A percentile compares a stretch with the other conserved stretches of the same genome.
These are phyloP conservation scores for Pomphorhynchus laevis DNA, from an alignment of 1,140 invertebrate genomes.

Conservation along the genomic window DNA sequence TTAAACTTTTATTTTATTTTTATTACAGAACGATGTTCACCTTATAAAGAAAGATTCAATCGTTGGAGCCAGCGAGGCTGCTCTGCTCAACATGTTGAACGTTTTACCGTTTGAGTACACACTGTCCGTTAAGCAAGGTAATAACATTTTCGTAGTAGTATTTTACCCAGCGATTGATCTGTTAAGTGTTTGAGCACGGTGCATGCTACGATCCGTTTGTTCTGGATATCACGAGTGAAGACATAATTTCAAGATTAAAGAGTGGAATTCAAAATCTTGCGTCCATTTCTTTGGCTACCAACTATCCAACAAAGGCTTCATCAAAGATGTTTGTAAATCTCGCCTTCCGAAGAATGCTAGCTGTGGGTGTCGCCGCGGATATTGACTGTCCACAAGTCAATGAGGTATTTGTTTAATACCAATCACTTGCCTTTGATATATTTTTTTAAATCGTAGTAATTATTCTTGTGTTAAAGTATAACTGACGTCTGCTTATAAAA, in stretches of 20 bases:
- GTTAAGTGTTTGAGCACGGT: constrained; percentile 67
- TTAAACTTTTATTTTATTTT: constrained; percentile 4
- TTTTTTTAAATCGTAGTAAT: background rate
- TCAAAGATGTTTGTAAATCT: constrained; percentile 80
- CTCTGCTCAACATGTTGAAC: constrained; percentile 94
- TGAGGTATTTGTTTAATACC: constrained; percentile 27
- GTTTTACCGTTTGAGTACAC: constrained; percentile 98
- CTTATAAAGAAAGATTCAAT: constrained; percentile 67
- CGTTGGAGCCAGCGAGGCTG: constrained; percentile 84
- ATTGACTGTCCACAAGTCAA: constrained; percentile 64
- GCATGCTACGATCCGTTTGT: constrained; percentile 80
- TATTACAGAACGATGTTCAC: constrained; percentile 49
- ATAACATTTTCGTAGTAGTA: constrained; percentile 2
- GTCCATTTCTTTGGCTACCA: constrained; percentile 54
- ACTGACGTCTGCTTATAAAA: background rate
- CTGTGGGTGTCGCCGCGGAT: constrained; percentile 68
- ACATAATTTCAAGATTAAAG: constrained; percentile 53
- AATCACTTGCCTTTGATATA: background rate
- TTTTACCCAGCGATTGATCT: background rate
- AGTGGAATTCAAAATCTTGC: constrained; percentile 65
- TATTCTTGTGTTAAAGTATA: background rate
- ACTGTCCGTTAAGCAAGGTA: constrained; percentile 37
- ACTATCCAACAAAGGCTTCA: constrained; percentile 75
- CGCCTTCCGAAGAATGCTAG: constrained; percentile 84
- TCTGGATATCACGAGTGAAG: constrained; percentile 82